Base-by-base conservation (phyloP, 2,797 vertebrate genomes). In the Hylomyscus alleni region DNA sequence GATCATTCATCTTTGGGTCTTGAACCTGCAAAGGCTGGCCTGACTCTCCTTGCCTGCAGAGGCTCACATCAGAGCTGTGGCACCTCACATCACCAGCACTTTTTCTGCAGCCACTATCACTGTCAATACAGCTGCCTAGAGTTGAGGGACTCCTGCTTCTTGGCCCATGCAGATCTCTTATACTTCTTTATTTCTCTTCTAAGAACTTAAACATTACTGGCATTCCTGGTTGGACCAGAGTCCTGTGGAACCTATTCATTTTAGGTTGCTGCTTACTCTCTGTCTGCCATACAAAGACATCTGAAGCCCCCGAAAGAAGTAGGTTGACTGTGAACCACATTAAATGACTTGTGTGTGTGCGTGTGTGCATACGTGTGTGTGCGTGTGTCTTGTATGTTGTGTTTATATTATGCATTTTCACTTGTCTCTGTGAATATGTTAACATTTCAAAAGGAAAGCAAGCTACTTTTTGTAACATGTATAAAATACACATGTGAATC, bases 301-400 rank as follows among this genome's bases (percentile, higher is more conserved):
- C 31, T 67, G 67, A 69, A n/a, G 17, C 34, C 6, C 31, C 34
- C 3, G 3, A n/a, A 3, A 17, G 34, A n/a, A 8, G 34, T 69
- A 15, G 67, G 67, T 19, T 15, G 1, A n/a, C 15, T 69, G 15
- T 69, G 34, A 69, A n/a, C 34, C 34, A 69, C 67, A 69, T n/a
- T 69, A n/a, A n/a, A 19, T 69, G 1, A 13, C n/a, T 2, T 78
- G 1, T n/a, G 0, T 50, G 13, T 37, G 19, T 69, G 5, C 3
- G 10, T 37, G n/a, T 76, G 44, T 77, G 44, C 44, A 44, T 44
- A 44, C 44, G 6, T 44, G 24, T 44, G 5, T 47, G 12, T 75
- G 73, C 26, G 2, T 9, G 47, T 78, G 47, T 54, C 5, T 6
- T n/a, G 13, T 15, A 67, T 67, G 29, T 29, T 22, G 3, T 62